phyloP scores from a whole-genome alignment of 2,888 invertebrate genomes.

The Pimpla rufipes region DNA sequence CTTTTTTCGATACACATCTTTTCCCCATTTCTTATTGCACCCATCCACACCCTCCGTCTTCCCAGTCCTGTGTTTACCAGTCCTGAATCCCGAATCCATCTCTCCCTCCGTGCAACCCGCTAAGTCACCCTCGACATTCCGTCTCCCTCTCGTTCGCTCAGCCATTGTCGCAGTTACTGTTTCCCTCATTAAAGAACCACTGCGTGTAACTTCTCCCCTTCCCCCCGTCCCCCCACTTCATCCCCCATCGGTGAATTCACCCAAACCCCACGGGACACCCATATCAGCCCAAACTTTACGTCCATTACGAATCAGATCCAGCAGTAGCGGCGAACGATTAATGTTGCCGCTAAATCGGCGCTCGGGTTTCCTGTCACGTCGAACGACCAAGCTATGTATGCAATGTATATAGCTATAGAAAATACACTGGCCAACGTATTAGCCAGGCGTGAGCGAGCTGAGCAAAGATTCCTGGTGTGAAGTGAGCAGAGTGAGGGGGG shows the following conservation, averaged over 20 bases:
- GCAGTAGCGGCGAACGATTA: constrained; percentile 72
- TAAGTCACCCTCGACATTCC: constrained; percentile 54
- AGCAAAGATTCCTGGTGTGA: constrained; percentile 37
- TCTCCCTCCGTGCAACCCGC: constrained; percentile 45
- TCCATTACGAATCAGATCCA: constrained; percentile 76
- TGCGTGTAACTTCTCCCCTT: background rate
- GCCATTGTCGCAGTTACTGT: constrained; percentile 48
- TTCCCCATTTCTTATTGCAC: constrained; percentile 7
- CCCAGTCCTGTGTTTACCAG: constrained; percentile 33
- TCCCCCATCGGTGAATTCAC: constrained; percentile 19
- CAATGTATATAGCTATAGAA: background rate
- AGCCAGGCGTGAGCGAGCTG: constrained; percentile 39
- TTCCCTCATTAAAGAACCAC: constrained; percentile 50
- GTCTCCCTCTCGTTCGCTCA: constrained; percentile 64
- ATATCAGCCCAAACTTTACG: constrained; percentile 55
- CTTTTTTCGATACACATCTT: no score
- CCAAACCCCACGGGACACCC: constrained; percentile 17
- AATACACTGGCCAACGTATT: constrained; percentile 14
- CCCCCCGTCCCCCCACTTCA: constrained; percentile 4
- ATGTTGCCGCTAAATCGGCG: constrained; percentile 62
- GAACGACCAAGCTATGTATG: constrained; percentile 36
- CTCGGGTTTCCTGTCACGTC: constrained; percentile 50
- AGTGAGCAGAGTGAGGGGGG: constrained; percentile 54
- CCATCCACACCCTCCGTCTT: constrained; percentile 11
- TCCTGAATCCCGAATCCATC: constrained; percentile 21